These are phyloP conservation scores for Lophotriccus pileatus DNA, from an alignment of 2,797 vertebrate genomes.

Conservation along the genomic window DNA sequence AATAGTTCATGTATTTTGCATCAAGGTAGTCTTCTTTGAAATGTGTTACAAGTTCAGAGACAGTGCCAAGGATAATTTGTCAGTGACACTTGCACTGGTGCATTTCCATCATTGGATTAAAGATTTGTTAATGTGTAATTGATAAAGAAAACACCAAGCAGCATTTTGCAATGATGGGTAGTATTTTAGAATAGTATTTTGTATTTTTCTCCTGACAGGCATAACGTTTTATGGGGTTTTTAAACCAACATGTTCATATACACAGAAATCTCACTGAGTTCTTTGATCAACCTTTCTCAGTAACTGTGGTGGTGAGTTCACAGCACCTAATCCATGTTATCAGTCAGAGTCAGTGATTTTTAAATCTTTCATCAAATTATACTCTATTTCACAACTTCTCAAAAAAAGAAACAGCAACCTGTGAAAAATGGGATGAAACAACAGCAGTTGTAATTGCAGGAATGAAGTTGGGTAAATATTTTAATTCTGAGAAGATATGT, in stretches of 20 bases:
- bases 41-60: conserved; percentile 50
- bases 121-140: conserved; percentile 76
- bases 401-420: not conserved
- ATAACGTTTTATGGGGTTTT: conserved; percentile 73
- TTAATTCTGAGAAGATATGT: conserved; percentile 26
- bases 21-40: conserved; percentile 46
- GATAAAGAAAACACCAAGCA: conserved; percentile 76
- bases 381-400: not conserved
- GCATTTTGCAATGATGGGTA: conserved; percentile 70
- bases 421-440: not conserved
- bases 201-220: conserved; percentile 72
- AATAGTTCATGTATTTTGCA: conserved; percentile 48
- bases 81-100: conserved; percentile 55
- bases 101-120: conserved; percentile 75
- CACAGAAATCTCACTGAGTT: conserved; percentile 55
- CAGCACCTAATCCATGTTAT: conserved; percentile 37
- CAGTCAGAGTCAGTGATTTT: conserved; percentile 50
- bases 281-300: conserved; percentile 51
- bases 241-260: conserved; percentile 60
- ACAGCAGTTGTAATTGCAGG: not conserved
- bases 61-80: conserved; percentile 63
- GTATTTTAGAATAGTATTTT: conserved; percentile 73
- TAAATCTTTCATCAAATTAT: conserved; percentile 25
- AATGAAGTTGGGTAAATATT: not conserved
- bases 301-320: conserved; percentile 43